Percentiles rank a stretch among this genome's conserved stretches.
phyloP scores from a whole-genome alignment of 2,888 invertebrate genomes.

The Latrodectus elegans region DNA sequence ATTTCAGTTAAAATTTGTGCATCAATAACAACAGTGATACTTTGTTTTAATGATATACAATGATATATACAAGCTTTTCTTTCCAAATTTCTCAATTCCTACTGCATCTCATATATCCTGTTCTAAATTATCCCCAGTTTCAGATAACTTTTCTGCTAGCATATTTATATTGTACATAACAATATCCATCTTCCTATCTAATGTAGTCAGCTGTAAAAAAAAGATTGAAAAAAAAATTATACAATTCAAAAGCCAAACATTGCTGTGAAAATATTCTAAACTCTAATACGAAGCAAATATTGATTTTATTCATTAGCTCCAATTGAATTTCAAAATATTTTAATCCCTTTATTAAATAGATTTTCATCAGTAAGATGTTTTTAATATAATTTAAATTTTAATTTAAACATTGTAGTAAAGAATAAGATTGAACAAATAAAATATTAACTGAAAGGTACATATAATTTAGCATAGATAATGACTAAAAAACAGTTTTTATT shows the following conservation, averaged over 20 bases:
- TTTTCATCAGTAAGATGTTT: neutral
- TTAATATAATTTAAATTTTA: neutral
- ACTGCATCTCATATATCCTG: constrained; percentile 30
- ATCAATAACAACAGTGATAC: too few species aligned
- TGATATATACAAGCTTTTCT: too few species aligned
- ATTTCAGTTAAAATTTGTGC: too few species aligned
- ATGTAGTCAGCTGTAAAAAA: constrained; percentile 37
- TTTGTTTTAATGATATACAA: too few species aligned
- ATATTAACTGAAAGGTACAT: too few species aligned
- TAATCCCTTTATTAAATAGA: neutral
- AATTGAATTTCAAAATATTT: neutral
- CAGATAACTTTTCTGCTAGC: constrained; percentile 44
- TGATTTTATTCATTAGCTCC: neutral
- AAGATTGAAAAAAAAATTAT: neutral
- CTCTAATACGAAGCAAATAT: neutral
- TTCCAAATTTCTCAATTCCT: too few species aligned
- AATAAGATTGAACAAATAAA: too few species aligned
- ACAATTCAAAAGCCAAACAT: neutral
- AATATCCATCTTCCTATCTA: constrained; percentile 59
- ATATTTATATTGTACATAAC: constrained; percentile 45
- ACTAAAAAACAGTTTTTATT: too few species aligned
- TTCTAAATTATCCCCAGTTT: constrained; percentile 37
- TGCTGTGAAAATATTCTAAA: neutral
- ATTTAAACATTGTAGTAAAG: too few species aligned
- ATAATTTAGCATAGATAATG: too few species aligned